Evolutionary conservation across 2,797 vertebrate species (phyloP).

Genomic region (Neosilurus hyrtlii): DNA sequence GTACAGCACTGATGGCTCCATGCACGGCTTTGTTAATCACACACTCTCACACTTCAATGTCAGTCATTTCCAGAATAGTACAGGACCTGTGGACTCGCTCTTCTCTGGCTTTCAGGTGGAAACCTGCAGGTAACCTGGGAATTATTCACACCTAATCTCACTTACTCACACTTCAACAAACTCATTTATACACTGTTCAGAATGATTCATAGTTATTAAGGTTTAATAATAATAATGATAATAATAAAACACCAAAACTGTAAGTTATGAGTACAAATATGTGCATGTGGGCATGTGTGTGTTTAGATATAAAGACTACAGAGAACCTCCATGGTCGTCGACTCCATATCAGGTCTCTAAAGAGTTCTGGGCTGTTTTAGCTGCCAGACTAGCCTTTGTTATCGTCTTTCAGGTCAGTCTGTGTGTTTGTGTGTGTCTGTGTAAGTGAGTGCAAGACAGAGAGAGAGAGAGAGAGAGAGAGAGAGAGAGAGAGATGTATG

Average conservation of each 20-base stretch:
- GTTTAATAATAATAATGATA: neutral
- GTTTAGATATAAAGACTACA: slow-evolving; percentile 87
- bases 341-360: slow-evolving; percentile 92
- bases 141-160: neutral
- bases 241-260: neutral
- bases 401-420: slow-evolving; percentile 91
- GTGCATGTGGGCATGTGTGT: neutral
- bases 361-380: slow-evolving; percentile 95
- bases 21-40: slow-evolving; percentile 97
- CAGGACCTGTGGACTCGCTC: slow-evolving; percentile 80
- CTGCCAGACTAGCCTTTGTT: slow-evolving; percentile 90
- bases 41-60: slow-evolving; percentile 96
- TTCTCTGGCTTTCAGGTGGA: slow-evolving; percentile 83
- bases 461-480: neutral
- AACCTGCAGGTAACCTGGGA: slow-evolving; percentile 85
- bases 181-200: neutral
- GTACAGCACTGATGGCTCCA: slow-evolving; percentile 92
- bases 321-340: slow-evolving; percentile 89
- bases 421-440: neutral
- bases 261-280: neutral
- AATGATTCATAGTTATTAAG: neutral
- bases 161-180: neutral
- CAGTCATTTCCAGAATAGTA: slow-evolving; percentile 90
- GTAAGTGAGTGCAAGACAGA: neutral
- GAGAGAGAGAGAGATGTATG: neutral